Evolutionary conservation across 1,140 invertebrate genomes (phyloP).

Genomic region (Drosophila equinoxialis): DNA sequence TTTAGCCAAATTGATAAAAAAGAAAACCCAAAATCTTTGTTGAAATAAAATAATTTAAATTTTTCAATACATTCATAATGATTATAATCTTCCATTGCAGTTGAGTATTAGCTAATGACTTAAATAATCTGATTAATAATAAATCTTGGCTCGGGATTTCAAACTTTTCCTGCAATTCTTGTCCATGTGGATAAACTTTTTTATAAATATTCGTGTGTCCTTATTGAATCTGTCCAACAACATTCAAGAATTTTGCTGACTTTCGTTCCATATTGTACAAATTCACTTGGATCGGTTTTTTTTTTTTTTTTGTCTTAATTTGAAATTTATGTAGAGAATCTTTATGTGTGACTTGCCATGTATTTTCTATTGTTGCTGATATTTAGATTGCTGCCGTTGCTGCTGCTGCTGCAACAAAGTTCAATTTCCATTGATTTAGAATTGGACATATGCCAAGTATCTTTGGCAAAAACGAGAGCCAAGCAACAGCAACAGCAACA

Average conservation of each 20-base stretch:
- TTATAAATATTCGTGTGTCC: too few relatives aligned
- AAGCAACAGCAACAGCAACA: slow-evolving; percentile 16
- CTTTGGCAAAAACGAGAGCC: slow-evolving; percentile 7
- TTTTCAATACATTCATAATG: too few relatives aligned
- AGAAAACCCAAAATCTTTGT: too few relatives aligned
- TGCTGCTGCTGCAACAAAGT: slow-evolving; percentile 8
- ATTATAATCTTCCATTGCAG: too few relatives aligned
- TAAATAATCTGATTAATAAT: too few relatives aligned
- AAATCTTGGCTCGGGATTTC: too few relatives aligned
- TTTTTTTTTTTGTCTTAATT: neutral
- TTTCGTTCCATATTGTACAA: neutral
- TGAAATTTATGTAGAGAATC: slow-evolving; percentile 6
- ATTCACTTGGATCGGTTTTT: neutral
- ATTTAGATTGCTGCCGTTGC: neutral
- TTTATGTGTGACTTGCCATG: neutral
- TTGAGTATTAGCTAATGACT: too few relatives aligned
- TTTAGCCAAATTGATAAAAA: neutral
- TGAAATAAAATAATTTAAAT: too few relatives aligned
- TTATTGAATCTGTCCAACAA: too few relatives aligned
- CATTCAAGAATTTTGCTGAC: too few relatives aligned
- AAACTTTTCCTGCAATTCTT: too few relatives aligned
- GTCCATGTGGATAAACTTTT: too few relatives aligned
- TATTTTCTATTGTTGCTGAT: slow-evolving; percentile 4
- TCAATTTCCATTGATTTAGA: slow-evolving; percentile 18
- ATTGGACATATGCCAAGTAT: slow-evolving; percentile 20